These are phyloP conservation scores for Acleris laterana DNA, from an alignment of 2,888 invertebrate genomes.

Conservation along the genomic window DNA sequence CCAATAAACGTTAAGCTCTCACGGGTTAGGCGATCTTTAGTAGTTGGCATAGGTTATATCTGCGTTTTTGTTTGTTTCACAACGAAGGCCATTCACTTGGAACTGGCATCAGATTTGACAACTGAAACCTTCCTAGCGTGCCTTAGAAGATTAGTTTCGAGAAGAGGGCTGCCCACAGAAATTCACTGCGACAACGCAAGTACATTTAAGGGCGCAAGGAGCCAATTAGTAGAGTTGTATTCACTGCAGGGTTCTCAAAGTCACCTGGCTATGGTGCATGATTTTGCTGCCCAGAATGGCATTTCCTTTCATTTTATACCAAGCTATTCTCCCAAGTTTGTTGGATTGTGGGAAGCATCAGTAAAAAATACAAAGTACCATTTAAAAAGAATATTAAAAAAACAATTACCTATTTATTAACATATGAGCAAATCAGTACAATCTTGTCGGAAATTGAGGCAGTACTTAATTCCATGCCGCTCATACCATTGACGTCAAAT, in stretches of 20 bases:
- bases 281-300: constrained; percentile 15
- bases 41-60: constrained; percentile 19
- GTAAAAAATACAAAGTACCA: constrained; percentile 46
- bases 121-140: constrained; percentile 35
- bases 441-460: constrained; percentile 43
- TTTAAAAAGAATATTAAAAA: too few relatives aligned
- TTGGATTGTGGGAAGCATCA: constrained; percentile 48
- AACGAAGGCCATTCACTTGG: constrained; percentile 36
- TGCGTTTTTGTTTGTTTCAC: constrained; percentile 17
- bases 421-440: constrained; percentile 46
- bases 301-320: constrained; percentile 47
- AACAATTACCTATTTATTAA: too few relatives aligned
- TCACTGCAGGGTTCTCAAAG: constrained; percentile 6
- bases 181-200: constrained; percentile 35
- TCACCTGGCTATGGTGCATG: constrained; percentile 10
- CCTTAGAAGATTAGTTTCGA: constrained; percentile 35
- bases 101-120: constrained; percentile 35
- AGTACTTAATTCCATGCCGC: constrained; percentile 43
- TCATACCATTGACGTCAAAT: constrained; percentile 45
- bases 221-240: constrained; percentile 18
- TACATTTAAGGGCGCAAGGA: constrained; percentile 31
- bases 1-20: constrained; percentile 11
- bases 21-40: neutral
- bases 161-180: constrained; percentile 29
- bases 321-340: constrained; percentile 46